Evolutionary conservation across 2,888 invertebrate species (phyloP).

Genomic region (Apamea anceps): DNA sequence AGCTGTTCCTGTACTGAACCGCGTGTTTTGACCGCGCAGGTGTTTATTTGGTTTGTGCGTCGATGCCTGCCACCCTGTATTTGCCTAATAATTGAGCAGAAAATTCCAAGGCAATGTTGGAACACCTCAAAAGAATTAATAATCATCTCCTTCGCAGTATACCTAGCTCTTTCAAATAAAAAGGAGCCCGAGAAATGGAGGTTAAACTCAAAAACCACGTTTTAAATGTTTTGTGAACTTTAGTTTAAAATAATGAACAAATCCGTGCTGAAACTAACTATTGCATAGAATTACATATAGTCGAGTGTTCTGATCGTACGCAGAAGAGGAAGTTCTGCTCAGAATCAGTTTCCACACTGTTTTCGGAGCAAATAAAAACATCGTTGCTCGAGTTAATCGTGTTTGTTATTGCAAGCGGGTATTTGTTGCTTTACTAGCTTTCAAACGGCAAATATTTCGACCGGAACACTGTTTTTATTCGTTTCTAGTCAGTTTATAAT

Average conservation of each 20-base stretch:
- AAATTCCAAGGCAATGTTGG: conserved; percentile 1
- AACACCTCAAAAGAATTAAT: background rate
- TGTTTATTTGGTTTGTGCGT: background rate
- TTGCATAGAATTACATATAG: background rate
- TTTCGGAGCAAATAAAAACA: conserved; percentile 16
- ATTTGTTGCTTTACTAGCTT: background rate
- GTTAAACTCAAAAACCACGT: background rate
- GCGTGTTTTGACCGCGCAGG: background rate
- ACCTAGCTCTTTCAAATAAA: background rate
- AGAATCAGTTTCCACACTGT: conserved; percentile 23
- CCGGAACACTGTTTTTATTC: background rate
- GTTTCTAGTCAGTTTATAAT: background rate
- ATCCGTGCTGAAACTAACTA: background rate
- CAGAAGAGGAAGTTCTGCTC: conserved; percentile 8
- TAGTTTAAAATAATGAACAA: background rate
- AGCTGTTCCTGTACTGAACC: background rate
- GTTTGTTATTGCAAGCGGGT: conserved; percentile 8
- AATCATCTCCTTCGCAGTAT: background rate
- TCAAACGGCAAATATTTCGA: background rate
- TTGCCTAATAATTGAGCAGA: background rate
- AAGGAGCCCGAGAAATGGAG: no score
- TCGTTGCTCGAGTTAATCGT: conserved; percentile 1
- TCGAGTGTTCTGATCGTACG: background rate
- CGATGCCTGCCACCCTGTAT: background rate
- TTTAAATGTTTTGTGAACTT: conserved; percentile 12